Percentiles rank a stretch among this genome's conserved stretches.
Evolutionary conservation across 2,888 invertebrate species (phyloP).

Genomic region (Hedychridium roseum): DNA sequence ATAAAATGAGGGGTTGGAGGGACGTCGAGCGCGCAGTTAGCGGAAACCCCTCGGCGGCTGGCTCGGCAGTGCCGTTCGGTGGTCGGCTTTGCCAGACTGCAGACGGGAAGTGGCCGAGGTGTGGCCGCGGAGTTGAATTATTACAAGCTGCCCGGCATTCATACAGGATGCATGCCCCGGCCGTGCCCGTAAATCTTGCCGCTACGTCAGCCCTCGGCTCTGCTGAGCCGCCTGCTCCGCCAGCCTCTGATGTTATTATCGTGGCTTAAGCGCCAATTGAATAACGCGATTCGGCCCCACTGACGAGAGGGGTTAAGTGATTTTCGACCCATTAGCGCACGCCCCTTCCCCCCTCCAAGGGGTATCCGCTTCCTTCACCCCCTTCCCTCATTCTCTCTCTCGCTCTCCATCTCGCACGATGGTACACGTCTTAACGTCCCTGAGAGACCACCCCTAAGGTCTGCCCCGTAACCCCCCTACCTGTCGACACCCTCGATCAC

Average conservation of each 20-base stretch:
- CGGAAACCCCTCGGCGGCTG: slow-evolving; percentile 43
- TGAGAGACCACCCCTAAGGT: too few relatives aligned
- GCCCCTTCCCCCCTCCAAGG: slow-evolving; percentile 17
- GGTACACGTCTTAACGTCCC: too few relatives aligned
- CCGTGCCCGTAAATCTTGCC: slow-evolving; percentile 56
- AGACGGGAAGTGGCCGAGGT: slow-evolving; percentile 61
- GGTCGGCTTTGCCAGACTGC: slow-evolving; percentile 49
- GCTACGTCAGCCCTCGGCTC: slow-evolving; percentile 53
- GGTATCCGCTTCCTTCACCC: slow-evolving; percentile 1
- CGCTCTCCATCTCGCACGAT: too few relatives aligned
- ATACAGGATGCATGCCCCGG: slow-evolving; percentile 58
- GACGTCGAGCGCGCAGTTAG: slow-evolving; percentile 53
- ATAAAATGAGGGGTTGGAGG: too few relatives aligned
- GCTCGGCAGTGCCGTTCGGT: slow-evolving; percentile 38
- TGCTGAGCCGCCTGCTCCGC: slow-evolving; percentile 32
- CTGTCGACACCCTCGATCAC: too few relatives aligned
- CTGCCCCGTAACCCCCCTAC: too few relatives aligned
- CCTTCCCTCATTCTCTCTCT: neutral
- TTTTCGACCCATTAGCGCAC: slow-evolving; percentile 49
- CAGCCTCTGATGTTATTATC: slow-evolving; percentile 53
- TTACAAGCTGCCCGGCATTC: slow-evolving; percentile 61
- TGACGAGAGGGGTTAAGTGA: slow-evolving; percentile 53
- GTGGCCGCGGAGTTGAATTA: slow-evolving; percentile 61
- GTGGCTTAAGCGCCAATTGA: slow-evolving; percentile 52
- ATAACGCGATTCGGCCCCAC: slow-evolving; percentile 46